These are phyloP conservation scores for Laterallus jamaicensis DNA, from an alignment of 2,113 vertebrate species.

Conservation along the genomic window DNA sequence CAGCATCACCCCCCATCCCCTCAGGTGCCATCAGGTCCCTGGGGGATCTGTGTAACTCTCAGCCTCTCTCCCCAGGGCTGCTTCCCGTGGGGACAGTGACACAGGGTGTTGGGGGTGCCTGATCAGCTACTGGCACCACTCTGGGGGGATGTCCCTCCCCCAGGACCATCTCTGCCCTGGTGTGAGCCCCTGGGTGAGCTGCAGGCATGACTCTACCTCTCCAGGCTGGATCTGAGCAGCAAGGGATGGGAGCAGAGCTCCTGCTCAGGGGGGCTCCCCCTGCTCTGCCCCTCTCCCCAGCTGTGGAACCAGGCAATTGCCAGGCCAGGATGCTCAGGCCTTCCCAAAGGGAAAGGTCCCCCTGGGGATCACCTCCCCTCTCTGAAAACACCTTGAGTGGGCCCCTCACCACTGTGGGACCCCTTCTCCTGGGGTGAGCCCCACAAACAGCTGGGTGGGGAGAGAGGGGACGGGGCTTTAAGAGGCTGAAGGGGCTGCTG, in stretches of 20 bases:
- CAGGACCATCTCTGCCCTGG: rapidly evolving
- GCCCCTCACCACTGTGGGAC: rapidly evolving
- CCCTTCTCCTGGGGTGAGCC: not conserved
- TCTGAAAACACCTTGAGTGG: not conserved
- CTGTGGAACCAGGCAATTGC: not conserved
- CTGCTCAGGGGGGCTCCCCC: rapidly evolving
- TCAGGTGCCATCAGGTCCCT: not conserved
- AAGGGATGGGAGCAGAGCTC: rapidly evolving
- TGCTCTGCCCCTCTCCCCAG: not conserved
- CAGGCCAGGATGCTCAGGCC: not conserved
- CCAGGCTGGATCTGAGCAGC: not conserved
- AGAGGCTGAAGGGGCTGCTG: not conserved
- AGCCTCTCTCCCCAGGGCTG: not conserved
- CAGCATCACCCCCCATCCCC: rapidly evolving
- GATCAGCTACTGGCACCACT: not conserved
- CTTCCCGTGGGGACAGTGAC: not conserved
- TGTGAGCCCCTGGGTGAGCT: rapidly evolving
- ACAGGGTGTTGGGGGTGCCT: rapidly evolving
- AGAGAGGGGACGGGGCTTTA: rapidly evolving
- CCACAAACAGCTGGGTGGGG: rapidly evolving
- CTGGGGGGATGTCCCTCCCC: rapidly evolving
- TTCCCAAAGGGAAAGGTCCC: not conserved
- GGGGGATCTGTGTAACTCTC: not conserved
- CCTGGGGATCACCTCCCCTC: not conserved
- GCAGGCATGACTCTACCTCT: rapidly evolving